Evolutionary conservation across 1,140 invertebrate genomes (phyloP), one percentile per base, ranked within the genome.

Genomic region (Catajapyx aquilonaris): DNA sequence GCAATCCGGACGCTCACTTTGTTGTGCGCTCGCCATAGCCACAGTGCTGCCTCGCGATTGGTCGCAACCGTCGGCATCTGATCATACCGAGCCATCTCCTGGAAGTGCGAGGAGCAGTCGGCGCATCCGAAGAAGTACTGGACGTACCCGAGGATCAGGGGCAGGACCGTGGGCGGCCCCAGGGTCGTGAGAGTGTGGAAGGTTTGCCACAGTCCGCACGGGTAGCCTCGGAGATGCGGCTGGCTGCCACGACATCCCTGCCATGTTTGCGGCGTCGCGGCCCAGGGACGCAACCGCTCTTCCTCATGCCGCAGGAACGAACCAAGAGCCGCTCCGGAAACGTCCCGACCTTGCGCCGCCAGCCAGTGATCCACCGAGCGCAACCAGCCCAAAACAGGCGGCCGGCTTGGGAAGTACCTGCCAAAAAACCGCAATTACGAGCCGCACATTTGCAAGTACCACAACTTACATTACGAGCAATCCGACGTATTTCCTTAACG

Each of bases 21-120:
- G 58, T 97, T 97, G 51, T 98, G 91, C 1, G 85, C 78, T 37
- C 65, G 64, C 94, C 94, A 99, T 2, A 98, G 55, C 87, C 90
- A 98, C 5, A 96, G 48, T 1, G 95, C 69, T 15, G 74, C 68
- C 32, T 86, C 78, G 34, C 81, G 66, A 40, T 68, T 62, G 31
- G 64, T 68, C 17, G 61, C 57, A 0, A 90, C 71, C 41, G 74
- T 66, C 42, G 66, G 66, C 37, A 80, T 62, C 45, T 35, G 72
- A 68, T 44, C 59, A 54, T 18, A 63, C 50, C 20, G 80, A 5
- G 52, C 71, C 81, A 90, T 90, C 42, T 64, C 53, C 40, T 76
- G 57, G 51, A 98, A 97, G 62, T 98, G 86, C 43, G 73, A 52
- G 2, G 77, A 65, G 54, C 94, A 98, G 43, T 91, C 78, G 20